phyloP scores from a whole-genome alignment of 2,888 invertebrate genomes.

The Lagria hirta region DNA sequence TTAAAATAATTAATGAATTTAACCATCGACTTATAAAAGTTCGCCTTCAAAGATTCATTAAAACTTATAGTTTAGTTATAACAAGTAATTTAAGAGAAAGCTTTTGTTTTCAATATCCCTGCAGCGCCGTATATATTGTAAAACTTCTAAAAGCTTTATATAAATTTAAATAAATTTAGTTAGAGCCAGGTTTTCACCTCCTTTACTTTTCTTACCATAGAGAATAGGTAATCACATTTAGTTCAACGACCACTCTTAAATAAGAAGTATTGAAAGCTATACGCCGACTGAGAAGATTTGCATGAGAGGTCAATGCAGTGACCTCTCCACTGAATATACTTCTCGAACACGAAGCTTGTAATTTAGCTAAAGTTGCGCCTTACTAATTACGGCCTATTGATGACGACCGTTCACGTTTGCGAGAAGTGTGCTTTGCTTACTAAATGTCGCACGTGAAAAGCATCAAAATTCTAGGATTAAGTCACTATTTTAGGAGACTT shows the following conservation, averaged over 20 bases:
- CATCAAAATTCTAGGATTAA: conserved; percentile 30
- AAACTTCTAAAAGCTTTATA: too few relatives aligned
- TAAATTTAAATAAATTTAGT: too few relatives aligned
- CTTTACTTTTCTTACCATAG: neutral
- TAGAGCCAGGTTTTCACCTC: neutral
- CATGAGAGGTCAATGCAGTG: conserved; percentile 9
- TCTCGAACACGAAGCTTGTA: conserved; percentile 23
- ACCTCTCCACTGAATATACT: conserved; percentile 10
- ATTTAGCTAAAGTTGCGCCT: conserved; percentile 25
- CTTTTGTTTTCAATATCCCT: too few relatives aligned
- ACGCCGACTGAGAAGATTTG: conserved; percentile 1
- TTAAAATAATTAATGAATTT: too few relatives aligned
- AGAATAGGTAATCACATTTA: too few relatives aligned
- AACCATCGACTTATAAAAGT: too few relatives aligned
- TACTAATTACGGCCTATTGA: conserved; percentile 30
- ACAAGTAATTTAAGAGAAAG: too few relatives aligned
- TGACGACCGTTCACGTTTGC: conserved; percentile 24
- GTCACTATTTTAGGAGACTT: conserved; percentile 56
- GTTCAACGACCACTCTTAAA: too few relatives aligned
- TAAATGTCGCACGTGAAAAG: conserved; percentile 32
- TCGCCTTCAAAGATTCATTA: too few relatives aligned
- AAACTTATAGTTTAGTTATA: too few relatives aligned
- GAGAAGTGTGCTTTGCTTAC: conserved; percentile 31
- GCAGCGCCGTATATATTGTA: too few relatives aligned
- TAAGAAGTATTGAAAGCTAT: too few relatives aligned